Percentiles rank a stretch among this genome's conserved stretches.
phyloP scores from a whole-genome alignment of 2,113 vertebrate species.

The Colinus virginianus region DNA sequence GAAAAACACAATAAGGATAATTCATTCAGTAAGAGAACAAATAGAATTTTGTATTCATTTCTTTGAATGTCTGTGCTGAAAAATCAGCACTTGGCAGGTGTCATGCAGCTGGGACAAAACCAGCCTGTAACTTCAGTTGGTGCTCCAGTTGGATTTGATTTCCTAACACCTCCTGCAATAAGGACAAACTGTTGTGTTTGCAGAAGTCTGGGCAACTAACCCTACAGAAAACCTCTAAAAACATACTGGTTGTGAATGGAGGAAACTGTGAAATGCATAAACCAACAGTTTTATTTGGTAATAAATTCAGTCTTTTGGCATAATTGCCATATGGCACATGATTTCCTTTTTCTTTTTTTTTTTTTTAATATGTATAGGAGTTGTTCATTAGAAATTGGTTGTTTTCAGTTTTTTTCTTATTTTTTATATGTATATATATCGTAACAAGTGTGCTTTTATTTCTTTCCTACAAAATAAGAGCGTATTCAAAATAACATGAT shows the following conservation, averaged over 20 bases:
- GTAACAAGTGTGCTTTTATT: not conserved
- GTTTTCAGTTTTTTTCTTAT: not conserved
- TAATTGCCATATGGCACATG: constrained; percentile 71
- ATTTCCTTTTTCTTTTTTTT: not conserved
- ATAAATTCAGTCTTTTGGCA: constrained; percentile 72
- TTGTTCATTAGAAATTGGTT: constrained; percentile 55
- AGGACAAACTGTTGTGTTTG: constrained; percentile 60
- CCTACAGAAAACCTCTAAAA: constrained; percentile 64
- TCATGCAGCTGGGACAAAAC: constrained; percentile 30
- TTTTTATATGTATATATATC: not conserved
- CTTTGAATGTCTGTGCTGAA: constrained; percentile 30
- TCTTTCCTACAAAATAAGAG: not conserved
- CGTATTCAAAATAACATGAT: not conserved
- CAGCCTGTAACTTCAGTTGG: constrained; percentile 34
- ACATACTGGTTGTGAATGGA: constrained; percentile 49
- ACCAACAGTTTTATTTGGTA: constrained; percentile 75
- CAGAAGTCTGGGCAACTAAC: constrained; percentile 64
- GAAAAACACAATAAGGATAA: constrained; percentile 11
- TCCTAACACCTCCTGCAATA: constrained; percentile 63
- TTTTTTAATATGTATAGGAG: constrained; percentile 14
- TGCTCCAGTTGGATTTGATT: constrained; percentile 61
- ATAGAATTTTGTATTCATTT: constrained; percentile 44
- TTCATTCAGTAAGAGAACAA: constrained; percentile 5
- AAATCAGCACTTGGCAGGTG: constrained; percentile 50
- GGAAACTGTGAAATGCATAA: constrained; percentile 75